Conservation (phyloP, 2,888 invertebrate species). For the Colletes collaris region DNA sequence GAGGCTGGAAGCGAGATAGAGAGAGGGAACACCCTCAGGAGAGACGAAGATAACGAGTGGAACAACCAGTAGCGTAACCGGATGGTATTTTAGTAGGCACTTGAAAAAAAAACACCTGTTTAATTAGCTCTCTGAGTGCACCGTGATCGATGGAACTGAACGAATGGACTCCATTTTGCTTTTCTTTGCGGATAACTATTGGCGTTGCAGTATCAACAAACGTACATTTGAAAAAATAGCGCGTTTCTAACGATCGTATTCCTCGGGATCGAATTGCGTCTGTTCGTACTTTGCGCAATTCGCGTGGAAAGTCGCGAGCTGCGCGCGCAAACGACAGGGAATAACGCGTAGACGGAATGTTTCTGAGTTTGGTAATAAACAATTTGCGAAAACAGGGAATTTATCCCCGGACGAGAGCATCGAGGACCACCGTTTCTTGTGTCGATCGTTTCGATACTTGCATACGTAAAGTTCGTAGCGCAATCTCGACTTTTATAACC, state of each 20-base stretch:
- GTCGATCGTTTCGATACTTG: background rate
- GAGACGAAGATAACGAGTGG: slow-evolving; percentile 43
- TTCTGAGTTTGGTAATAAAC: background rate
- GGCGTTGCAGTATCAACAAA: no score
- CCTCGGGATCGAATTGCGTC: background rate
- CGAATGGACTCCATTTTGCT: background rate
- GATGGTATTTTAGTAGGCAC: slow-evolving; percentile 52
- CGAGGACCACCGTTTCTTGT: background rate
- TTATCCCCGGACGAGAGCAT: background rate
- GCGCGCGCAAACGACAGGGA: background rate
- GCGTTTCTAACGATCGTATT: background rate
- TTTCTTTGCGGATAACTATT: background rate
- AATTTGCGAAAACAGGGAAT: slow-evolving; percentile 1
- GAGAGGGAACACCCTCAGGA: slow-evolving; percentile 17
- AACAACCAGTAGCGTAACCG: slow-evolving; percentile 64
- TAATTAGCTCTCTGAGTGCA: slow-evolving; percentile 50
- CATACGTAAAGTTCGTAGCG: background rate
- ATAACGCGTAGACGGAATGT: background rate
- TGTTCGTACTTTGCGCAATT: background rate
- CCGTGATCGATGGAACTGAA: slow-evolving; percentile 22
- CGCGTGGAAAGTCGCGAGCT: no score
- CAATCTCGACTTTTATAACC: background rate
- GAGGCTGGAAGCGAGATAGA: slow-evolving; percentile 48
- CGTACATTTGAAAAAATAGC: no score
- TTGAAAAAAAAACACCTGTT: slow-evolving; percentile 64